Conservation (phyloP, 2,888 invertebrate species). For the Teleiodes luculella region DNA sequence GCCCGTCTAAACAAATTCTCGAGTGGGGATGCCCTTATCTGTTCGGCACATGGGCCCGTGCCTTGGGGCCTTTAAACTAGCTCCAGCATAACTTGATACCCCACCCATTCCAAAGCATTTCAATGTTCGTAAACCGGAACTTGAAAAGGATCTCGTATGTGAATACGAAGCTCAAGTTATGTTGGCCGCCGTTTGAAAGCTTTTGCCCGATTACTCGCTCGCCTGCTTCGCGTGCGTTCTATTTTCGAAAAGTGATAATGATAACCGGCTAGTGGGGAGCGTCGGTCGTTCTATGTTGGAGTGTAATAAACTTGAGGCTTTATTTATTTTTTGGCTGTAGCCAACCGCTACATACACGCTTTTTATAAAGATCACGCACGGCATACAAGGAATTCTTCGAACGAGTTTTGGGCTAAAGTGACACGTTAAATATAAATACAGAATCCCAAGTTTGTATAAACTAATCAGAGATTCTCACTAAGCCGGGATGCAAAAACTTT, state of each 20-base stretch:
- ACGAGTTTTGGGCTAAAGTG: too few species aligned
- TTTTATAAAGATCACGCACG: too few species aligned
- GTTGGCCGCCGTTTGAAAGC: conserved; percentile 61
- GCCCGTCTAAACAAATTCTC: conserved; percentile 70
- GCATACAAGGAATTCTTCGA: too few species aligned
- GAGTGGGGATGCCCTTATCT: conserved; percentile 75
- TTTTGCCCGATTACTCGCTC: conserved; percentile 73
- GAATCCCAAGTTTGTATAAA: background rate
- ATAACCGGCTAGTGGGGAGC: conserved; percentile 60
- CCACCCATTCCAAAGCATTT: conserved; percentile 29
- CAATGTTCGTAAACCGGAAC: conserved; percentile 52
- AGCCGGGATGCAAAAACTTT: background rate
- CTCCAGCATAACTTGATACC: conserved; percentile 56
- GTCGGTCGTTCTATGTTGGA: background rate
- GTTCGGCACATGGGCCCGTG: conserved; percentile 65
- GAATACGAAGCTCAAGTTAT: conserved; percentile 52
- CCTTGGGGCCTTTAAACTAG: conserved; percentile 67
- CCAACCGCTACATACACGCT: background rate
- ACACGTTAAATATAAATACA: background rate
- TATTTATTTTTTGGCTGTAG: background rate
- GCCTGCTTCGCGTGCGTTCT: conserved; percentile 75
- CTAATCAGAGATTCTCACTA: background rate
- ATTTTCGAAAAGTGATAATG: conserved; percentile 75
- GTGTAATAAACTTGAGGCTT: background rate
- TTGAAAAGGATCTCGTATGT: conserved; percentile 37